phyloP scores from a whole-genome alignment of 2,888 invertebrate species.

The Folsomia manolachei region DNA sequence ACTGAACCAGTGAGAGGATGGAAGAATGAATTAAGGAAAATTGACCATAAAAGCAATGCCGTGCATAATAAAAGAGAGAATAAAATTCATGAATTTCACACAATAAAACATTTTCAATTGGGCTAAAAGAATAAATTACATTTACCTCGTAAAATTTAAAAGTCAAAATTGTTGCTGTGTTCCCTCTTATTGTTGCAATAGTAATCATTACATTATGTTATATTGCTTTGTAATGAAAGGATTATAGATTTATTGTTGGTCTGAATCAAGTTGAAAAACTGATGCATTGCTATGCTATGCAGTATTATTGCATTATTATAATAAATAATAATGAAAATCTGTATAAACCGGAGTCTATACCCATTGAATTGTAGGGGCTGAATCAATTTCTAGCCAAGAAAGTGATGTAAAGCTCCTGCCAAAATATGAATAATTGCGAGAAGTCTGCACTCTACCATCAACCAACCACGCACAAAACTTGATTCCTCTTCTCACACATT shows the following conservation, averaged over 20 bases:
- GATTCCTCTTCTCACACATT: too few relatives aligned
- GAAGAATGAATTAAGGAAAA: background rate
- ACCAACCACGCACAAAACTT: background rate
- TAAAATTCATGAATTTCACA: constrained; percentile 5
- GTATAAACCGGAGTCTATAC: background rate
- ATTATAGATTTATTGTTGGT: constrained; percentile 1
- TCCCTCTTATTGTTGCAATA: too few relatives aligned
- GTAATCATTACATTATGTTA: constrained; percentile 8
- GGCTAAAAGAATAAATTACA: background rate
- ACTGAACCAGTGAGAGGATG: background rate
- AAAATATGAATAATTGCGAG: constrained; percentile 3
- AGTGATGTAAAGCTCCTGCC: background rate
- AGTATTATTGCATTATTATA: too few relatives aligned
- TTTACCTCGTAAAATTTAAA: constrained; percentile 6
- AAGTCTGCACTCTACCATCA: too few relatives aligned
- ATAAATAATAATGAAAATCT: background rate
- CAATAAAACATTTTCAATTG: background rate
- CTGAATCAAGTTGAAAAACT: background rate
- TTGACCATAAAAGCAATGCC: background rate
- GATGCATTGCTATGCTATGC: background rate
- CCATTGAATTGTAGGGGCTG: background rate
- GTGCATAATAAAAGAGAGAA: background rate
- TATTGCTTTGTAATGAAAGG: constrained; percentile 8
- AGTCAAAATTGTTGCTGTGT: constrained; percentile 5
- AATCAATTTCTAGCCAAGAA: too few relatives aligned